Base-by-base conservation (phyloP, 2,888 invertebrate genomes). In the Andrena chrysosceles region DNA sequence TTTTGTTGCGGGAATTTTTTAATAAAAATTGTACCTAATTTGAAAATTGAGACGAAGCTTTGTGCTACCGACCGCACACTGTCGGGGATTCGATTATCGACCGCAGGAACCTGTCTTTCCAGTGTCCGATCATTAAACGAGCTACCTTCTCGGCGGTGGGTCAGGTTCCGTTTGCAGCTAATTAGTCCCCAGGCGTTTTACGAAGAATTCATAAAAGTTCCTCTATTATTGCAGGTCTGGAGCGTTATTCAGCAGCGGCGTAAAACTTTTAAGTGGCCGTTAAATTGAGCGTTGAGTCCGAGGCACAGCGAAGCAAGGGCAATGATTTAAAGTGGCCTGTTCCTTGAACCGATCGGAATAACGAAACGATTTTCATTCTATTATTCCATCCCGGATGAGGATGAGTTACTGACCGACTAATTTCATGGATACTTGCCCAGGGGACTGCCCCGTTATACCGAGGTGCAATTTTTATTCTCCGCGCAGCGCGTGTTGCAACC, bases 391-490 rank as follows among this genome's bases (percentile, higher is more conserved):
- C 78, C 74, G 80, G 84, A 85, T 78, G 68, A 87, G 84, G 74
- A 77, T 85, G 75, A 82, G 80, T 85, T 85, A 80, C 81, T 81
- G 80, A 82, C 88, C 82, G 80, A 69, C 72, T 86, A 86, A 88
- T 83, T 88, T 88, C 85, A 88, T 86, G 85, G 86, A 85, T 75
- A 83, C 86, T 88, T 88, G 85, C 35, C 81, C 68, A 85, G 63
- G 33, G 16, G 71, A 42, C 64, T 83, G 63, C 13, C 16, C 88
- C 88, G 88, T 88, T 88, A 88, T 54, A 66, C 62, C 72, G 75
- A 85, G 81, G 75, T 79, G 78, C 86, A 85, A 86, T 85, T 88
- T 88, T 85, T 84, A 88, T 88, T 88, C 83, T 42, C 48, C 2
- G 31, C 64, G 73, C 68, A 70, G 48, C 26, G 63, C 63, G 59